phyloP scores from a whole-genome alignment of 1,140 invertebrate genomes.

The Argopecten irradians region DNA sequence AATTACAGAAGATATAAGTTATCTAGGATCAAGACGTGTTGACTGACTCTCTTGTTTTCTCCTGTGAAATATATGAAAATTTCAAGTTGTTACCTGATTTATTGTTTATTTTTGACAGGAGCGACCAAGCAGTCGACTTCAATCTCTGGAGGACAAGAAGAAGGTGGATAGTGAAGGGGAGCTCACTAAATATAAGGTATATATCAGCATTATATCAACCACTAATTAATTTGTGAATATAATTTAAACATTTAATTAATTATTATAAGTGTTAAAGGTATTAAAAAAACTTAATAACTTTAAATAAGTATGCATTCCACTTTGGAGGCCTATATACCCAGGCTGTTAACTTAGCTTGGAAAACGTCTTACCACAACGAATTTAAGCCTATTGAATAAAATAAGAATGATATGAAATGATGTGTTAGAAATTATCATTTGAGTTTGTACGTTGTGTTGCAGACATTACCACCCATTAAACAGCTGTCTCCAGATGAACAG shows the following conservation, averaged over 20 bases:
- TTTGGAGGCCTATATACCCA: no score
- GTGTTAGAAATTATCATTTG: not conserved
- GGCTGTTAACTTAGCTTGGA: no score
- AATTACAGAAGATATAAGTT: not conserved
- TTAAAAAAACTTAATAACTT: not conserved
- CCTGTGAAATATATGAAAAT: not conserved
- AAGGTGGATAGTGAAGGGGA: conserved; percentile 55
- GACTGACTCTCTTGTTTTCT: not conserved
- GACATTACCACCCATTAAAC: conserved; percentile 74
- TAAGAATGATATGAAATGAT: not conserved
- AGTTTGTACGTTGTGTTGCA: conserved; percentile 36
- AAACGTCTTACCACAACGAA: not conserved
- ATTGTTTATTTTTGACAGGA: conserved; percentile 51
- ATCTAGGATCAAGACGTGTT: not conserved
- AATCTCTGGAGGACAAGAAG: conserved; percentile 47
- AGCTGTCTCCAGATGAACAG: conserved; percentile 67
- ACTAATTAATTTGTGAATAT: not conserved
- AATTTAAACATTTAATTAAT: not conserved
- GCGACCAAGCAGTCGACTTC: conserved; percentile 41
- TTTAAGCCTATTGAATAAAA: not conserved
- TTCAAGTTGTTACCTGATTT: not conserved
- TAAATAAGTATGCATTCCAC: no score
- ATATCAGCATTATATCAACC: not conserved
- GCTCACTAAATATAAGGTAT: conserved; percentile 65
- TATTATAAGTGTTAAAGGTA: not conserved